Evolutionary conservation across 2,113 vertebrate genomes (phyloP).

Genomic region (Chelonoidis abingdonii): DNA sequence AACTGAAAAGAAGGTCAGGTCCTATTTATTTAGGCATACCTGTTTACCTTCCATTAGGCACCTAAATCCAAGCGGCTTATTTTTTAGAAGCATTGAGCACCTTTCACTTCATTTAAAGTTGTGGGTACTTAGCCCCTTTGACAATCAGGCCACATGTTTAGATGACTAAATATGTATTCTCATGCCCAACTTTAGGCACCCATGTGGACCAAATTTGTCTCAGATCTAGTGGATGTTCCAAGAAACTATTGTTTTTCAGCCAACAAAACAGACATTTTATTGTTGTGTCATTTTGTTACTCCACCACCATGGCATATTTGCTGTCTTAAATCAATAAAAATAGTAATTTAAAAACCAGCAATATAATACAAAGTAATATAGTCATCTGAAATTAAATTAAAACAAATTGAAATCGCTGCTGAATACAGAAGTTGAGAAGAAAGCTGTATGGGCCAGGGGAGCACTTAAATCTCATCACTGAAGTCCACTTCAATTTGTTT

Average conservation of each 20-base stretch:
- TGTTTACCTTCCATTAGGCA: neutral
- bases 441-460: rapidly evolving
- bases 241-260: neutral
- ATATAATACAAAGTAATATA: neutral
- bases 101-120: rapidly evolving
- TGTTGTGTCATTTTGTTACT: neutral
- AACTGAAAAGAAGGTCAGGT: neutral
- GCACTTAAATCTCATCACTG: neutral
- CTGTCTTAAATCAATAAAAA: neutral
- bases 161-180: rapidly evolving
- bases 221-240: neutral
- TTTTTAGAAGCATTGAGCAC: rapidly evolving
- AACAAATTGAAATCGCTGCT: neutral
- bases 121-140: rapidly evolving
- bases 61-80: rapidly evolving
- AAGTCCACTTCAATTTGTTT: neutral
- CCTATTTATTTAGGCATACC: rapidly evolving
- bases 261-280: neutral
- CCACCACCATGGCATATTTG: neutral
- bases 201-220: rapidly evolving
- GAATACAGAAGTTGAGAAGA: neutral
- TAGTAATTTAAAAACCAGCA: neutral
- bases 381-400: neutral
- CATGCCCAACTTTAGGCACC: neutral
- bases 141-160: rapidly evolving